These are phyloP conservation scores for Syngnathus typhle DNA, from an alignment of 2,113 vertebrate species.

Conservation along the genomic window DNA sequence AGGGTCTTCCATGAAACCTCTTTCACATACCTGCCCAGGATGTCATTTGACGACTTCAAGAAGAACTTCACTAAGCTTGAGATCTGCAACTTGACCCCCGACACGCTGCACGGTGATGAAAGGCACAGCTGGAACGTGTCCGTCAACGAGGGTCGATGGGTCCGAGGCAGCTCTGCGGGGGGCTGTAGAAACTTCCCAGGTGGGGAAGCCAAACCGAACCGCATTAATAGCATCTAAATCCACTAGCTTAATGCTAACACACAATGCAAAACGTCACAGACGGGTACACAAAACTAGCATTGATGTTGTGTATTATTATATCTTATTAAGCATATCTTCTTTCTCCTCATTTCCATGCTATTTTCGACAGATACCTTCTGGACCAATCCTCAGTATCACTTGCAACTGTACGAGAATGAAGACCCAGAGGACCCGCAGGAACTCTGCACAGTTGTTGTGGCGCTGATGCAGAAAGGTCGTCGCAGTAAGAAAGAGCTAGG, in stretches of 20 bases:
- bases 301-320: not conserved
- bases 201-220: slow-evolving; percentile 37
- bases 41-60: slow-evolving; percentile 88
- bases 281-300: not conserved
- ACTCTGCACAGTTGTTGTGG: slow-evolving; percentile 86
- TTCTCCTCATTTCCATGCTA: too few species aligned
- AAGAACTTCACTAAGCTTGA: slow-evolving; percentile 91
- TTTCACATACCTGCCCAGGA: slow-evolving; percentile 69
- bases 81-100: slow-evolving; percentile 95
- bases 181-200: slow-evolving; percentile 94
- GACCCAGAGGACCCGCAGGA: slow-evolving; percentile 81
- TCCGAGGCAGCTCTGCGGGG: slow-evolving; percentile 91
- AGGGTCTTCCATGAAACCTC: not conserved
- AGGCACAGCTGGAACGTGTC: slow-evolving; percentile 90
- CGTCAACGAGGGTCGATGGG: slow-evolving; percentile 90
- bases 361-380: slow-evolving; percentile 85
- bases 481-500: slow-evolving; percentile 83
- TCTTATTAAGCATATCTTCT: too few species aligned
- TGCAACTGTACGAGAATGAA: slow-evolving; percentile 89
- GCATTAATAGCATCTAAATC: too few species aligned
- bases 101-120: slow-evolving; percentile 79
- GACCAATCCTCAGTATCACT: slow-evolving; percentile 95
- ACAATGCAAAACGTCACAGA: not conserved
- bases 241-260: not conserved
- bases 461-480: slow-evolving; percentile 98